Evolutionary conservation across 2,797 vertebrate genomes (phyloP).

Genomic region (Anisognathus igniventris): DNA sequence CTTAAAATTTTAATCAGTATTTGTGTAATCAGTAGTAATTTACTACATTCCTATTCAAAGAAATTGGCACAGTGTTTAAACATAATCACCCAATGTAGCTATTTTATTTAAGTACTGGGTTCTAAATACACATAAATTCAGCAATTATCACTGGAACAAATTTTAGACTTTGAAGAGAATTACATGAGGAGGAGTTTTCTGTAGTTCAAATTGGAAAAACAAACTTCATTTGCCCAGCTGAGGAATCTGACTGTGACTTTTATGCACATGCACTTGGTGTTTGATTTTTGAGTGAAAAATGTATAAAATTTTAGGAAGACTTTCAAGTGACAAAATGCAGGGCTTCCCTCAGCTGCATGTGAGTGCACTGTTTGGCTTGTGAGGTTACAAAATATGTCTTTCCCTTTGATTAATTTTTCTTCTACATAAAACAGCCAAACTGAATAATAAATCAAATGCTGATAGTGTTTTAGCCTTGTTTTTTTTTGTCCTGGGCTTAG

Average conservation of each 20-base stretch:
- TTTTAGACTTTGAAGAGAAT: conserved; percentile 57
- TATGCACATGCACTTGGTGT: neutral
- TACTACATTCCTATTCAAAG: conserved; percentile 50
- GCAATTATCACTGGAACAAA: conserved; percentile 59
- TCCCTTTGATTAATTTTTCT: conserved; percentile 21
- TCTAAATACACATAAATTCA: conserved; percentile 56
- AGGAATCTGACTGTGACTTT: conserved; percentile 12
- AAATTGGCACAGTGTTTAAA: conserved; percentile 44
- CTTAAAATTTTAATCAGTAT: conserved; percentile 67
- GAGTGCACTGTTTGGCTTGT: conserved; percentile 26
- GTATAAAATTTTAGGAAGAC: conserved; percentile 56
- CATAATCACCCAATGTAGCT: conserved; percentile 8
- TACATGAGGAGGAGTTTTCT: conserved; percentile 48
- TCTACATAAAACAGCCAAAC: conserved; percentile 57
- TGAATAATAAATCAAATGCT: conserved; percentile 45
- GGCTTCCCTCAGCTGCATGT: conserved; percentile 31
- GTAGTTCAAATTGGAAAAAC: conserved; percentile 51
- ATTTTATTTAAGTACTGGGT: conserved; percentile 42
- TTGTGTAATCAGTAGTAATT: conserved; percentile 65
- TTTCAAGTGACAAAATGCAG: conserved; percentile 58
- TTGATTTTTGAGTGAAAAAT: conserved; percentile 57
- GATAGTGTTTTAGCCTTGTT: conserved; percentile 23
- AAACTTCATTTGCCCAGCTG: conserved; percentile 33
- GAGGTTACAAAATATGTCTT: conserved; percentile 44
- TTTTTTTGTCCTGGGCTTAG: neutral